phyloP scores from a whole-genome alignment of 2,888 invertebrate genomes.

The Parelbella ahira region DNA sequence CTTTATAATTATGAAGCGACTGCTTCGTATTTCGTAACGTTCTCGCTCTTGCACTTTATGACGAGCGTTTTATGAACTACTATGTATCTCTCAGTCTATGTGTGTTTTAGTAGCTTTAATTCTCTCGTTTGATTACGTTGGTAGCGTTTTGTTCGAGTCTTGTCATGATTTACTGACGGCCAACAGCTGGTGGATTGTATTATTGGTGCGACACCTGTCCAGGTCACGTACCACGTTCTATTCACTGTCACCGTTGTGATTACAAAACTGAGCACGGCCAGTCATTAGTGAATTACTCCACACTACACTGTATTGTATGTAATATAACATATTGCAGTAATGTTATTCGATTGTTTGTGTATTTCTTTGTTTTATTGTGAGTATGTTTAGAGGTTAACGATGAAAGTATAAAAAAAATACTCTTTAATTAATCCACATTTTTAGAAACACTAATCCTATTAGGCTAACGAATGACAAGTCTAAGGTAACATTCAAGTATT shows the following conservation, averaged over 20 bases:
- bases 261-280: constrained; percentile 29
- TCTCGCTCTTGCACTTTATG: constrained; percentile 21
- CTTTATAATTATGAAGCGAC: constrained; percentile 23
- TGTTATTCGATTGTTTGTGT: no score
- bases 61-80: constrained; percentile 26
- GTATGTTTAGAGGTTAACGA: neutral
- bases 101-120: constrained; percentile 29
- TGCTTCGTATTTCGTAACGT: constrained; percentile 27
- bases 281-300: constrained; percentile 25
- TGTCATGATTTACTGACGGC: constrained; percentile 10
- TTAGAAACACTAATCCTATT: constrained; percentile 23
- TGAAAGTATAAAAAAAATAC: constrained; percentile 1
- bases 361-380: neutral
- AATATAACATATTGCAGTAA: no score
- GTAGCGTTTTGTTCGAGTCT: constrained; percentile 26
- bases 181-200: constrained; percentile 31
- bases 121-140: constrained; percentile 26
- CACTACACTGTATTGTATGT: constrained; percentile 1
- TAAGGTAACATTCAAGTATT: constrained; percentile 34
- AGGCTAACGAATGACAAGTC: constrained; percentile 46
- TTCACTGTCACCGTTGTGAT: constrained; percentile 37
- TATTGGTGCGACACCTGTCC: constrained; percentile 42
- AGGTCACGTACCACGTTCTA: constrained; percentile 32
- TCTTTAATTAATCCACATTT: neutral
- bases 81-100: no score